A percentile compares a stretch with the other conserved stretches of the same genome.
phyloP scores from a whole-genome alignment of 2,113 vertebrate species.

The Anser cygnoides region DNA sequence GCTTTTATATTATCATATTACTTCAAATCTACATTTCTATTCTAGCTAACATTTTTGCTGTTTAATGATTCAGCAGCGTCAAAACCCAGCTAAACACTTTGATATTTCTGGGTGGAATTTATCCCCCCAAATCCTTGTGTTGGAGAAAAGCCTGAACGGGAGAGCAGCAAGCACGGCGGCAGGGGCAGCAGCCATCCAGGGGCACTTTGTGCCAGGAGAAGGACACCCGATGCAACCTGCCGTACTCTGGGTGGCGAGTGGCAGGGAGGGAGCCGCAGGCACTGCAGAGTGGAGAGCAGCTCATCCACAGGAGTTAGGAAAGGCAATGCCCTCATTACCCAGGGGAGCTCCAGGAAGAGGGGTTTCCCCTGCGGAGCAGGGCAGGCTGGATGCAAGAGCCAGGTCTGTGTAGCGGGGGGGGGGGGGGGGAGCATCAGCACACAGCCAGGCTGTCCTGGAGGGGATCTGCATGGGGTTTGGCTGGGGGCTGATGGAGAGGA shows the following conservation, averaged over 20 bases:
- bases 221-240: conserved; percentile 1
- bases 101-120: neutral
- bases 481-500: neutral
- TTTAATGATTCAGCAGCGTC: conserved; percentile 27
- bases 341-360: neutral
- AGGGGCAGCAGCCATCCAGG: neutral
- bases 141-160: neutral
- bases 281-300: neutral
- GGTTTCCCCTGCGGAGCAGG: neutral
- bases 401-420: neutral
- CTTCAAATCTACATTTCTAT: conserved; percentile 46
- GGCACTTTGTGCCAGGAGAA: neutral
- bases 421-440: neutral
- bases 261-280: neutral
- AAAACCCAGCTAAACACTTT: neutral
- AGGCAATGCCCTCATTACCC: neutral
- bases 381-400: neutral
- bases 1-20: conserved; percentile 54
- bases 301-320: neutral
- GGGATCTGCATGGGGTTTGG: too few relatives aligned
- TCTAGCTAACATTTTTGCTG: conserved; percentile 8
- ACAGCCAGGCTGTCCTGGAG: neutral
- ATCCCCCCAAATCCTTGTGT: neutral
- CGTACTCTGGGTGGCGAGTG: neutral
- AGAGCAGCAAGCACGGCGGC: neutral